Conservation (phyloP, 2,797 vertebrate species). For the Acanthurus leucopareius region DNA sequence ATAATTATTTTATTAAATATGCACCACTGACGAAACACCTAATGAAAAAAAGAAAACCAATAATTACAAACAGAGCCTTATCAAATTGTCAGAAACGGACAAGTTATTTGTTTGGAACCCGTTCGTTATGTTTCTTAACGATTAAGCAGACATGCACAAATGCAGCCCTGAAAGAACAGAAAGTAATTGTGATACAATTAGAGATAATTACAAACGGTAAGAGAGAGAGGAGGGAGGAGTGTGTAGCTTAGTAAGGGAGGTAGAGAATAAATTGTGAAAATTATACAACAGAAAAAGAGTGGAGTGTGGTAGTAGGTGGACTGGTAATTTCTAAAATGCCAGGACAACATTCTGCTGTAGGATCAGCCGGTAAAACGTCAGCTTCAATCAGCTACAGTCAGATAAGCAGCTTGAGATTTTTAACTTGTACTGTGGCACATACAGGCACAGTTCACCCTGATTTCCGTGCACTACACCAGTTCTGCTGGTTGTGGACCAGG, state of each 20-base stretch:
- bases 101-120: conserved; percentile 37
- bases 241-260: conserved; percentile 45
- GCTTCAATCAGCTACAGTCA: conserved; percentile 81
- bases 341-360: conserved; percentile 70
- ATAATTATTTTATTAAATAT: conserved; percentile 81
- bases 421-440: conserved; percentile 58
- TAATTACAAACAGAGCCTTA: conserved; percentile 40
- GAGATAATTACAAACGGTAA: conserved; percentile 49
- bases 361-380: conserved; percentile 78
- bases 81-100: conserved; percentile 41
- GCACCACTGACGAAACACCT: conserved; percentile 17
- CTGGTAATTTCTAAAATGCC: conserved; percentile 80
- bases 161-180: conserved; percentile 27
- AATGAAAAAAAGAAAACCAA: conserved; percentile 57
- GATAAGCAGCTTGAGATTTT: conserved; percentile 80
- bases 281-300: conserved; percentile 48
- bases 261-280: conserved; percentile 42
- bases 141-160: conserved; percentile 36
- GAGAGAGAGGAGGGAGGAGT: conserved; percentile 44
- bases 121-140: conserved; percentile 29
- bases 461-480: conserved; percentile 54
- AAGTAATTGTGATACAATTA: conserved; percentile 30
- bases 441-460: conserved; percentile 50
- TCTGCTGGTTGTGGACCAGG: conserved; percentile 72
- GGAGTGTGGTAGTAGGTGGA: conserved; percentile 66